Base-by-base conservation (phyloP, 2,797 vertebrate genomes). In the Amniataba percoides region DNA sequence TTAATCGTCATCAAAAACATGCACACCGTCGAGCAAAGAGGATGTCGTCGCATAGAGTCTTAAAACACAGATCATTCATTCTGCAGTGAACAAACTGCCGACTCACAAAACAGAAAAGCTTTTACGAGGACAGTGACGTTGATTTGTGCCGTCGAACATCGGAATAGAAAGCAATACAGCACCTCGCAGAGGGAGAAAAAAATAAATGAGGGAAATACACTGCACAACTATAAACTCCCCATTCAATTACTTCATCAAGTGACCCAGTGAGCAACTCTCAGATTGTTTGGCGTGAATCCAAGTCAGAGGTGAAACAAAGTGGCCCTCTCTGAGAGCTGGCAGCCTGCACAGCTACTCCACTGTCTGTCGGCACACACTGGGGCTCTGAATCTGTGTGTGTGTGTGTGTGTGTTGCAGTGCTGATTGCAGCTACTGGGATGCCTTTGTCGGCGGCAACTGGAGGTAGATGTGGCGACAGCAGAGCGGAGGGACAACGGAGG, bases 221-320 rank as follows among this genome's bases (percentile, higher is more conserved):
- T 61, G 74, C 78, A 78, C 73, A 79, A 74, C 81, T 82, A 88
- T 86, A 40, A 92, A 89, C 77, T 92, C 86, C 62, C 81, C 74
- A 85, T 93, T 93, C 91, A 93, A 87, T 86, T 64, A 82, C 71
- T 91, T 81, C 81, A 89, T 93, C 81, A 91, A 92, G 74, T 89
- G 88, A 90, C 86, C 89, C 86, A 91, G 88, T 90, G 88, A 92
- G 88, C 71, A 43, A 77, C 77, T 85, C 85, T 84, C 68, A 25
- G 87, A 85, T 78, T 74, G 83, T 81, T 74, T 89, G 91, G 92
- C 76, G 5, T 5, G 14, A 70, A 14, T 88, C 89, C 90, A 90
- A 89, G 39, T 60, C 77, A 76, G 93, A 91, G 91, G 90, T 88
- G 89, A 93, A 89, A 93, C 89, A 92, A 89, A 92, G 90, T 89